Evolutionary conservation across 2,113 vertebrate genomes (phyloP).

Genomic region (Halcyon senegalensis): DNA sequence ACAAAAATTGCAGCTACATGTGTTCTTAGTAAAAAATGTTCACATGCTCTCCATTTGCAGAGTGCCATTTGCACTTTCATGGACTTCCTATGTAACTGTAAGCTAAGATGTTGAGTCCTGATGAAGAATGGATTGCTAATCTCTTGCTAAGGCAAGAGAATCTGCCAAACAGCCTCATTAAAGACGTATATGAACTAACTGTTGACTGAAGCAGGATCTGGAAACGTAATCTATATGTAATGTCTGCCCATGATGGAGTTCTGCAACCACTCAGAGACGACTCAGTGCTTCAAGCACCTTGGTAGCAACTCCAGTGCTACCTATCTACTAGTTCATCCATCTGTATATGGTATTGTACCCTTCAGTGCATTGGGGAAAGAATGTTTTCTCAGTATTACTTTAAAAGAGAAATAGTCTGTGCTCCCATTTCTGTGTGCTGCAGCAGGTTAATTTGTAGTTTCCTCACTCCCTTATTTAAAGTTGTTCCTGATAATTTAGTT

Average conservation of each 20-base stretch:
- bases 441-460: not conserved
- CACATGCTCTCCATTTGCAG: rapidly evolving
- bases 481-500: not conserved
- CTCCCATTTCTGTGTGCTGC: not conserved
- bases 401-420: not conserved
- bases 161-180: not conserved
- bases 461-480: not conserved
- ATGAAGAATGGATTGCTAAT: not conserved
- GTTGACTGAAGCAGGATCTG: not conserved
- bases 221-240: not conserved
- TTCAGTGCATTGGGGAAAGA: not conserved
- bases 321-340: not conserved
- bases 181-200: not conserved
- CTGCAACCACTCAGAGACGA: not conserved
- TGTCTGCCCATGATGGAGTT: not conserved
- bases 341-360: not conserved
- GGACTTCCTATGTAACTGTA: not conserved
- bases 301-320: not conserved
- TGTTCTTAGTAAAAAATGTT: not conserved
- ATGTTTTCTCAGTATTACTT: not conserved
- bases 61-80: not conserved
- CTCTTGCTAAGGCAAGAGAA: not conserved
- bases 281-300: not conserved
- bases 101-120: not conserved
- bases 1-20: not conserved